Percentiles rank a stretch among this genome's conserved stretches.
Conservation (phyloP, 2,888 invertebrate genomes). For the Lithophane socia region DNA sequence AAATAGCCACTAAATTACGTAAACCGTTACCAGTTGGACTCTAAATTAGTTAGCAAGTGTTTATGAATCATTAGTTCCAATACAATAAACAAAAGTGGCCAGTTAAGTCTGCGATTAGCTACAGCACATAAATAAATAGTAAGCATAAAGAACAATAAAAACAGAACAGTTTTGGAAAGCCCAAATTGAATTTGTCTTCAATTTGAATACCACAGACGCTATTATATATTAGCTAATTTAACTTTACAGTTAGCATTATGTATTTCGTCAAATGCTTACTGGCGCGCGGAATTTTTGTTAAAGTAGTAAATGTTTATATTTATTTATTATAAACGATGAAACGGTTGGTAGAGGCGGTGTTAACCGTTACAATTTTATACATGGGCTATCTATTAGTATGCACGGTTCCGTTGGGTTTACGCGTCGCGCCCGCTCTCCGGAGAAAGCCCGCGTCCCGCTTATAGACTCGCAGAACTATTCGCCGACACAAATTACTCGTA, state of each 20-base stretch:
- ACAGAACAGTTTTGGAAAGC: slow-evolving; percentile 71
- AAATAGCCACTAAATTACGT: slow-evolving; percentile 87
- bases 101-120: slow-evolving; percentile 59
- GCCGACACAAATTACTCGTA: slow-evolving; percentile 81
- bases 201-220: slow-evolving; percentile 69
- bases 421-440: slow-evolving; percentile 78
- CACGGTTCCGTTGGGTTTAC: slow-evolving; percentile 83
- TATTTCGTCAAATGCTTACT: slow-evolving; percentile 79
- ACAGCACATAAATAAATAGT: slow-evolving; percentile 50
- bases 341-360: slow-evolving; percentile 78
- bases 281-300: slow-evolving; percentile 81
- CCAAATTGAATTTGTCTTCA: slow-evolving; percentile 65
- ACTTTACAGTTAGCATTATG: slow-evolving; percentile 83
- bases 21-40: slow-evolving; percentile 82
- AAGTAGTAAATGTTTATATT: slow-evolving; percentile 86
- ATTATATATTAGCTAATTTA: slow-evolving; percentile 72
- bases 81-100: slow-evolving; percentile 72
- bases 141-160: slow-evolving; percentile 62
- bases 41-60: slow-evolving; percentile 84
- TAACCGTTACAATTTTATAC: slow-evolving; percentile 88
- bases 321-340: slow-evolving; percentile 80
- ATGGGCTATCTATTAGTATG: slow-evolving; percentile 85
- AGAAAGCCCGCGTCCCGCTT: slow-evolving; percentile 86
- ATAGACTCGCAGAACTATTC: slow-evolving; percentile 78
- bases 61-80: slow-evolving; percentile 85